Percentiles rank a stretch among this genome's conserved stretches.
phyloP scores from a whole-genome alignment of 2,888 invertebrate genomes.

The Ennomos quercinarius region DNA sequence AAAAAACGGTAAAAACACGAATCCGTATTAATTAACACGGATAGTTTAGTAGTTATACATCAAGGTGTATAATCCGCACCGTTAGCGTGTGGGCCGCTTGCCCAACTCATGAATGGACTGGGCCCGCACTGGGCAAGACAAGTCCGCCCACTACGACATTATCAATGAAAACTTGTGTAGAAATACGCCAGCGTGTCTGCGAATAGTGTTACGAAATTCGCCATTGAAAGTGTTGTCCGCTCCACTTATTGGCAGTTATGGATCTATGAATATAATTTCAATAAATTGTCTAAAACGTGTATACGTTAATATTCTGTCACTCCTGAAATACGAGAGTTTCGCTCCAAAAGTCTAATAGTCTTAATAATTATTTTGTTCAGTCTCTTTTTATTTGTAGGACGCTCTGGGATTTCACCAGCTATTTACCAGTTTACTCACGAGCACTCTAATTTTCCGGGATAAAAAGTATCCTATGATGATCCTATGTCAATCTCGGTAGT shows the following conservation, averaged over 20 bases:
- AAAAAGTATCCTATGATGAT: too few relatives aligned
- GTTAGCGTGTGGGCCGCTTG: constrained; percentile 77
- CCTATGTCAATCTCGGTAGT: too few relatives aligned
- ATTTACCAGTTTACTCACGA: too few relatives aligned
- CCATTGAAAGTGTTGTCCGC: constrained; percentile 59
- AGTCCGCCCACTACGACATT: constrained; percentile 69
- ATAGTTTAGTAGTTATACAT: constrained; percentile 62
- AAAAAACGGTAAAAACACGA: constrained; percentile 62
- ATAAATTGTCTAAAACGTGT: too few relatives aligned
- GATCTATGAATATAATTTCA: neutral
- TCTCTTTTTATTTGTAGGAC: too few relatives aligned
- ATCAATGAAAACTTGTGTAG: constrained; percentile 78
- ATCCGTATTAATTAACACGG: constrained; percentile 73
- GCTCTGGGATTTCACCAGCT: too few relatives aligned
- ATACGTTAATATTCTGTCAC: too few relatives aligned
- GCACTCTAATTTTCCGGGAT: too few relatives aligned
- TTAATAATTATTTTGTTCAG: too few relatives aligned
- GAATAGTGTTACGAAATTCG: constrained; percentile 67
- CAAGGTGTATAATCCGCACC: constrained; percentile 57
- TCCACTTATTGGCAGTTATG: constrained; percentile 29
- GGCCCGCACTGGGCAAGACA: constrained; percentile 48
- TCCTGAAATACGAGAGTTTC: too few relatives aligned
- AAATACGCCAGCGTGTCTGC: constrained; percentile 70
- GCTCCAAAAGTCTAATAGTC: too few relatives aligned
- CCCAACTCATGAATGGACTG: constrained; percentile 81